Evolutionary conservation across 2,113 vertebrate genomes (phyloP), one percentile per base, ranked within the genome.

Genomic region (Nestor notabilis): DNA sequence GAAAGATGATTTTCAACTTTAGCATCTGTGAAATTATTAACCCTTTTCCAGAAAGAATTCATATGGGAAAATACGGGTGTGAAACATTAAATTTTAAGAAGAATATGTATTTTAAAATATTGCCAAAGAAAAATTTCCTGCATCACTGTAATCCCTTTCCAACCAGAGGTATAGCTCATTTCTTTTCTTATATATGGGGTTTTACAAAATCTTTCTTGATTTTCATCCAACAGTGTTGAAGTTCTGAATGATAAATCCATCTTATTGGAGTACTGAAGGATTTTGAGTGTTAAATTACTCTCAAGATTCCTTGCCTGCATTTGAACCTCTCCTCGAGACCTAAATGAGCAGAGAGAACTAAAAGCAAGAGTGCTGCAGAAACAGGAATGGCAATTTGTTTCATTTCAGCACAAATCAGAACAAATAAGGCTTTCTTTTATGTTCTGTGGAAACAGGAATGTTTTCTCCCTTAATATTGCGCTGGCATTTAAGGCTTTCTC

Each of bases 171-270:
- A 41, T 43, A 83, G 53, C 46, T 89, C 41, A n/a, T 58, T 85
- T 94, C 37, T 93, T 28, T 69, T 87, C 37, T 82, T 37, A 79
- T 75, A 28, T 70, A 75, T 46, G 71, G 71, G n/a, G 28, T 74
- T 93, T 92, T 90, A 66, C 60, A 93, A 70, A n/a, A 47, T 60
- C 33, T 83, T 20, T 15, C 70, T 76, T 88, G 41, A 44, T 96
- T 94, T 95, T 87, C 41, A 23, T 72, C 72, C 83, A 56, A 3
- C 0, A 0, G 2, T 81, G 29, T 23, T 77, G 31, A 90, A 84
- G 44, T 92, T 88, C 58, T 79, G 77, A 92, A 46, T 76, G 52
- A 93, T 87, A 95, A 94, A 94, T 92, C 43, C 50, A 83, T 15
- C 31, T 74, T 93, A 47, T 28, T 87, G 49, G n/a, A 82, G 13